phyloP scores from a whole-genome alignment of 2,113 vertebrate species.

The Megaleporinus macrocephalus region DNA sequence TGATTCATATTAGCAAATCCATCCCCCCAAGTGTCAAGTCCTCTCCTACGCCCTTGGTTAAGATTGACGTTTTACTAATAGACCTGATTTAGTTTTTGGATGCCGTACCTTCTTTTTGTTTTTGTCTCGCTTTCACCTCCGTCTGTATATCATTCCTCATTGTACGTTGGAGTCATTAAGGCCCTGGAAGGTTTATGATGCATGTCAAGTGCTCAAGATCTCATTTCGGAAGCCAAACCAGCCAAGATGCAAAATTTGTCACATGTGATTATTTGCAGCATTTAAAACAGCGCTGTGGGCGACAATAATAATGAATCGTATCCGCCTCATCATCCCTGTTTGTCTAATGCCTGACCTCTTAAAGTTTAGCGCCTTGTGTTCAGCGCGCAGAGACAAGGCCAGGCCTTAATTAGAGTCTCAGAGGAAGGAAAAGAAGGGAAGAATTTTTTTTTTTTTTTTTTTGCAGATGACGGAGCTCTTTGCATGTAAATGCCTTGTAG shows the following conservation, averaged over 20 bases:
- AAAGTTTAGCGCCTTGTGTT: not conserved
- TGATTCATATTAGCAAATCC: too few species aligned
- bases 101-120: too few species aligned
- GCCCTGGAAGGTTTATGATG: too few species aligned
- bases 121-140: too few species aligned
- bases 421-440: not conserved
- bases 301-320: slow-evolving; percentile 22
- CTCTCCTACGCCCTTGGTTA: too few species aligned
- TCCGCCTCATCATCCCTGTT: slow-evolving; percentile 17
- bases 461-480: not conserved
- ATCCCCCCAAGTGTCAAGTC: too few species aligned
- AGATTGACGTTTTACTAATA: too few species aligned
- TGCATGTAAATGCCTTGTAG: slow-evolving; percentile 11
- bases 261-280: not conserved
- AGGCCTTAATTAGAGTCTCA: slow-evolving; percentile 22
- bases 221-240: not conserved
- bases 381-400: not conserved
- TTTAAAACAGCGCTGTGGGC: slow-evolving; percentile 12
- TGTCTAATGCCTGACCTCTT: slow-evolving; percentile 1
- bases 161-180: too few species aligned
- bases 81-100: too few species aligned
- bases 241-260: not conserved
- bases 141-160: too few species aligned
- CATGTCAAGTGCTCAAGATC: too few species aligned
- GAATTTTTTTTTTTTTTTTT: not conserved